Evolutionary conservation across 2,113 vertebrate genomes (phyloP).

Genomic region (Zootoca vivipara): DNA sequence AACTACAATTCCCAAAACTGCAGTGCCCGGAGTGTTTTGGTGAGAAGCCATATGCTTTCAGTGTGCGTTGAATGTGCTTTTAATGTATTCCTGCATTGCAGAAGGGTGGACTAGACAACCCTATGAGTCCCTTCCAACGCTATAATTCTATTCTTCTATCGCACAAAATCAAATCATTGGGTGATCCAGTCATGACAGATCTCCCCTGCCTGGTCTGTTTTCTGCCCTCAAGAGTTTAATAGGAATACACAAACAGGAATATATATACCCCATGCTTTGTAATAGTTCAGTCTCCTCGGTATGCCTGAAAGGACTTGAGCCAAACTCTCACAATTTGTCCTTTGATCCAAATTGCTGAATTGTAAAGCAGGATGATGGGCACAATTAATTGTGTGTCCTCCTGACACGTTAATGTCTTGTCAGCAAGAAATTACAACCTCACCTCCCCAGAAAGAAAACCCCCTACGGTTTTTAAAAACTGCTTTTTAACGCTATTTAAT

Average conservation of each 20-base stretch:
- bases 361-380: not conserved
- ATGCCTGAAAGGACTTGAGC: not conserved
- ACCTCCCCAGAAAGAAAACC: not conserved
- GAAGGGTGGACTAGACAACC: too few species aligned
- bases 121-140: too few species aligned
- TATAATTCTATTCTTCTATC: too few species aligned
- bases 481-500: conserved; percentile 42
- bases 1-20: too few species aligned
- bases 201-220: not conserved
- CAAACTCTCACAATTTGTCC: not conserved
- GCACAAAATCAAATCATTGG: not conserved
- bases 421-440: conserved; percentile 33
- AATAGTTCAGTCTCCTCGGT: not conserved
- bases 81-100: too few species aligned
- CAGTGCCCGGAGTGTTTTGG: too few species aligned
- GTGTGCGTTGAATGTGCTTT: too few species aligned
- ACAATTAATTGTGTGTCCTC: not conserved
- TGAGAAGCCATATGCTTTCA: too few species aligned
- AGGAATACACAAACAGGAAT: not conserved
- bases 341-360: not conserved
- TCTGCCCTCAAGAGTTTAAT: not conserved
- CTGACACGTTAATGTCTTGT: not conserved
- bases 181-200: not conserved
- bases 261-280: not conserved
- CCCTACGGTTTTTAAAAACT: conserved; percentile 36